phyloP scores from a whole-genome alignment of 1,140 invertebrate species.

The Apolygus lucorum region DNA sequence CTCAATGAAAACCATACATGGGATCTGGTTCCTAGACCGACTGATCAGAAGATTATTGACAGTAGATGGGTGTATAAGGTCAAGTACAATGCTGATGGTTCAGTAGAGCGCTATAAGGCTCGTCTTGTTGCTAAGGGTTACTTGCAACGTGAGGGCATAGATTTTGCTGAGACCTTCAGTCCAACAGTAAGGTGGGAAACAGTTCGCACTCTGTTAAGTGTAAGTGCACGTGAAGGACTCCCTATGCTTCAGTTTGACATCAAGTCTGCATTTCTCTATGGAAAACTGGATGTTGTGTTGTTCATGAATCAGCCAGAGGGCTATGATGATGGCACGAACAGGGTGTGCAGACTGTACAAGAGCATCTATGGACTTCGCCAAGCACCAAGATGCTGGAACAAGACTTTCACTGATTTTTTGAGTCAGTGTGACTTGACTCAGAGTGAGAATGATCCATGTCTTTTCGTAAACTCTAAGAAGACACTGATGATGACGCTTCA shows the following conservation, averaged over 20 bases:
- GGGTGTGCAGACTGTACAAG: background rate
- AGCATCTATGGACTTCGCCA: background rate
- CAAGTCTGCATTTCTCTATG: background rate
- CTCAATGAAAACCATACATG: constrained; percentile 31
- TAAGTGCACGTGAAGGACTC: background rate
- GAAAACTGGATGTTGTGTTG: background rate
- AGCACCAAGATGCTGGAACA: background rate
- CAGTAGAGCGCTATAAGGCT: constrained; percentile 34
- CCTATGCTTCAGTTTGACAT: background rate
- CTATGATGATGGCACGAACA: background rate
- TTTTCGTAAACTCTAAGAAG: background rate
- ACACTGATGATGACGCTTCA: background rate
- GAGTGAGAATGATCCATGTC: constrained; percentile 11
- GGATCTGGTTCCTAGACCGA: constrained; percentile 26
- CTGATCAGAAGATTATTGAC: constrained; percentile 28
- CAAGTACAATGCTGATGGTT: background rate
- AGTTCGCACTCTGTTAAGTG: background rate
- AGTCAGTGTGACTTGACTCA: background rate
- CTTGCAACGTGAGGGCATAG: constrained; percentile 30
- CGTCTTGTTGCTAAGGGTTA: constrained; percentile 35
- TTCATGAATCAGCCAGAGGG: background rate
- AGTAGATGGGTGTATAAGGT: constrained; percentile 32
- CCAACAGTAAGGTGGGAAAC: constrained; percentile 32
- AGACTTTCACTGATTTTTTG: background rate
- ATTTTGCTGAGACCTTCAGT: constrained; percentile 35